Evolutionary conservation across 2,888 invertebrate species (phyloP).

Genomic region (Hyposoter dolosus): DNA sequence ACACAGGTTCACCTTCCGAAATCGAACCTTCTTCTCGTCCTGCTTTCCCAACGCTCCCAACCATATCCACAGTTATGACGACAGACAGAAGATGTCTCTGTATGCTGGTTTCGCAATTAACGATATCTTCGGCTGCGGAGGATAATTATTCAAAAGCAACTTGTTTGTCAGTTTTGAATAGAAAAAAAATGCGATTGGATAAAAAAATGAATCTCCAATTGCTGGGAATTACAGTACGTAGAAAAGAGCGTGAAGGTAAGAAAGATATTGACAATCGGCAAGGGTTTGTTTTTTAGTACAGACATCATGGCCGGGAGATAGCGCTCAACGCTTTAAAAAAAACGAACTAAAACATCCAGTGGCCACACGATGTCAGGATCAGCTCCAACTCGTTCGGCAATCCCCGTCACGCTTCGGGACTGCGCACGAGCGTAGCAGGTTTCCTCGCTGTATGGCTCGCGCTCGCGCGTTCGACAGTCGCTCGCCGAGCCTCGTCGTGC

Average conservation of each 20-base stretch:
- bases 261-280: neutral
- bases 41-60: neutral
- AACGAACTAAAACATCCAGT: neutral
- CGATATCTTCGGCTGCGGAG: no score
- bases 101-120: neutral
- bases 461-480: conserved; percentile 47
- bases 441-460: conserved; percentile 1
- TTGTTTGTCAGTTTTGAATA: no score
- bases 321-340: neutral
- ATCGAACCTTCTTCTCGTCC: neutral
- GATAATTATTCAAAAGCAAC: no score
- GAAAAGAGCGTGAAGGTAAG: no score
- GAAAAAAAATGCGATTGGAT: no score
- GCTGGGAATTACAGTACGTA: no score
- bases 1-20: neutral
- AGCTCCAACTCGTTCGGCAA: neutral
- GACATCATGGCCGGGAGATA: neutral
- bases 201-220: no score
- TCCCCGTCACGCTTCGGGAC: neutral
- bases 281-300: neutral
- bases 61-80: neutral
- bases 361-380: conserved; percentile 1
- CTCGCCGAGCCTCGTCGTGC: conserved; percentile 59
- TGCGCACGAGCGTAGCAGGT: conserved; percentile 15
- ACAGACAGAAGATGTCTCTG: neutral